These are phyloP conservation scores for Sinocyclocheilus anshuiensis DNA, from an alignment of 2,113 vertebrate genomes.

Conservation along the genomic window DNA sequence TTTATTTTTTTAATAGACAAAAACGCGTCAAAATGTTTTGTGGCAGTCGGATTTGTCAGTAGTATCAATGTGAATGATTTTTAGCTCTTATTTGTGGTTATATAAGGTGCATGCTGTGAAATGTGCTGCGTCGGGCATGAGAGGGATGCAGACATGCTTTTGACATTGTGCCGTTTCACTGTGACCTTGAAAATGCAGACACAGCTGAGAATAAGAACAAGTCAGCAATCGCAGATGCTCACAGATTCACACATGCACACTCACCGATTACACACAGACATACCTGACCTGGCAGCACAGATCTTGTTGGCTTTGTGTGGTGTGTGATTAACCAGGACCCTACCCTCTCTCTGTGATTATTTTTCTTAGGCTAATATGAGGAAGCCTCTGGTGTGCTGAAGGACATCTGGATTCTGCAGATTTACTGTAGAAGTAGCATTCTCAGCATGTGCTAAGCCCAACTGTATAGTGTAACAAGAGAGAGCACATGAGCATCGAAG, in stretches of 20 bases:
- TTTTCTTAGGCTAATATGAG: constrained; percentile 73
- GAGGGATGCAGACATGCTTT: constrained; percentile 10
- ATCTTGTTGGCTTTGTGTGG: neutral
- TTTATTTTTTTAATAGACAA: too few species aligned
- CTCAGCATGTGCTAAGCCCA: constrained; percentile 57
- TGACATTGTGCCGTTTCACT: constrained; percentile 46
- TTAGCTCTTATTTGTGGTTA: neutral
- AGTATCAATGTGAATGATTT: neutral
- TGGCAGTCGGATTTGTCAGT: neutral
- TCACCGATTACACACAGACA: neutral
- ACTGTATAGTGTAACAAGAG: neutral
- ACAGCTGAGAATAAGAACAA: constrained; percentile 46
- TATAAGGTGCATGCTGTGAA: constrained; percentile 8
- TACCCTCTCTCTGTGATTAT: constrained; percentile 10
- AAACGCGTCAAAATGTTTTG: neutral
- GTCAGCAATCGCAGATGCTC: constrained; percentile 46
- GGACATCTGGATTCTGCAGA: constrained; percentile 49
- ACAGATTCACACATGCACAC: neutral
- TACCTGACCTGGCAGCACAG: neutral
- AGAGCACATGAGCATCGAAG: neutral
- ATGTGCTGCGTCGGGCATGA: neutral
- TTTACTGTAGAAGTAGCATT: constrained; percentile 66
- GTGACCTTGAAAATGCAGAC: constrained; percentile 54
- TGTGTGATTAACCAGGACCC: constrained; percentile 13
- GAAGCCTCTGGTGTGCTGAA: constrained; percentile 70